Conservation (phyloP, 2,113 vertebrate genomes). For the Nibea coibor region DNA sequence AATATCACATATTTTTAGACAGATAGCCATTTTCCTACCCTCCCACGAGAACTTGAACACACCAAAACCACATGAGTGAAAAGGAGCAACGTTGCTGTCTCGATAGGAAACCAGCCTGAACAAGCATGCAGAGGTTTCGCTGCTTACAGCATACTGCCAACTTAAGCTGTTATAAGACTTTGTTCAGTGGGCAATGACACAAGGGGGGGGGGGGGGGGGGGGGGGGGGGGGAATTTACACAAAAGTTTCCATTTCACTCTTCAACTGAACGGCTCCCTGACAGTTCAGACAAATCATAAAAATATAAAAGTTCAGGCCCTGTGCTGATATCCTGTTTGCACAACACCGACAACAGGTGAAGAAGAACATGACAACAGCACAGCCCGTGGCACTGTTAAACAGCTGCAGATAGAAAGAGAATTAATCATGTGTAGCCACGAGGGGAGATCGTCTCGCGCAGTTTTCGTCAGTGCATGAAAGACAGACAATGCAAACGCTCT, state of each 20-base stretch:
- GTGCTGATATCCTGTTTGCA: neutral
- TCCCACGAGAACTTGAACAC: neutral
- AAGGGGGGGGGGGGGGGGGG: no score
- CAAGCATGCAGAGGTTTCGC: neutral
- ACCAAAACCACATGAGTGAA: constrained; percentile 27
- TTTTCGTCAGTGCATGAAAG: constrained; percentile 30
- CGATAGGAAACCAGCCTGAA: constrained; percentile 10
- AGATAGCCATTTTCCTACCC: constrained; percentile 6
- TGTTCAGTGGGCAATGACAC: neutral
- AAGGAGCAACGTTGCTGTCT: neutral
- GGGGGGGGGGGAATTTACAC: neutral
- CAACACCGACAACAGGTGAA: constrained; percentile 30
- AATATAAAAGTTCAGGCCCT: neutral
- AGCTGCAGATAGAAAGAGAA: constrained; percentile 19
- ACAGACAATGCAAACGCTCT: constrained; percentile 11
- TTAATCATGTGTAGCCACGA: constrained; percentile 18
- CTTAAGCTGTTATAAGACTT: constrained; percentile 3
- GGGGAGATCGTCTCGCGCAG: constrained; percentile 23
- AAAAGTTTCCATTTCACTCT: constrained; percentile 13
- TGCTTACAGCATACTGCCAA: neutral
- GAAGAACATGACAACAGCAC: neutral
- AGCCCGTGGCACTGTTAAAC: constrained; percentile 8
- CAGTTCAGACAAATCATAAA: neutral
- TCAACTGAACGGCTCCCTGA: constrained; percentile 1
- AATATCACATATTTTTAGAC: constrained; percentile 9